These are phyloP conservation scores for Rhea americana DNA, from an alignment of 2,113 vertebrate species.

Conservation along the genomic window DNA sequence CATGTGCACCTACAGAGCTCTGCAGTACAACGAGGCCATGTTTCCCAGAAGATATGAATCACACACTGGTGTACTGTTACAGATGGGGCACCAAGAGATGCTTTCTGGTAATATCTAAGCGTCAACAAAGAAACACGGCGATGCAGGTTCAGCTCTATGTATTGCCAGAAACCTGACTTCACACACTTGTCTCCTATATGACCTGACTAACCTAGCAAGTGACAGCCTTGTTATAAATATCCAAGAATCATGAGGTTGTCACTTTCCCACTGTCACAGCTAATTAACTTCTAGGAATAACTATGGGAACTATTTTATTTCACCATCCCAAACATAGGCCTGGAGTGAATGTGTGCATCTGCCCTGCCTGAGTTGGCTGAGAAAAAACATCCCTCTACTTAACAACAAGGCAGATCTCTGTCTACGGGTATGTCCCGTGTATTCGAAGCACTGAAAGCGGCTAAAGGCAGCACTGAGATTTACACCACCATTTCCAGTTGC, in stretches of 20 bases:
- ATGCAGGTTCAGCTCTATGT: neutral
- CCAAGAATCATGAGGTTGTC: conserved; percentile 69
- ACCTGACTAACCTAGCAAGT: conserved; percentile 63
- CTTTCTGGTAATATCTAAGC: conserved; percentile 21
- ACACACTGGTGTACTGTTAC: neutral
- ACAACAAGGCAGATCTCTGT: neutral
- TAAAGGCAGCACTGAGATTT: neutral
- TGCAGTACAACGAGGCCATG: accelerated
- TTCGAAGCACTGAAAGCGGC: neutral
- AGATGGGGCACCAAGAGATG: neutral
- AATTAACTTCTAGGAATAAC: conserved; percentile 76
- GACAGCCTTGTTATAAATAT: conserved; percentile 69
- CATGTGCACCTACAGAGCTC: neutral
- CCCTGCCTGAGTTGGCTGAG: neutral
- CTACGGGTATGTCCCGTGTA: neutral
- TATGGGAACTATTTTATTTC: conserved; percentile 66
- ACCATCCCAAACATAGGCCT: conserved; percentile 20
- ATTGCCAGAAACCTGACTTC: conserved; percentile 63
- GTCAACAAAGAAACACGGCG: neutral
- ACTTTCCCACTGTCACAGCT: conserved; percentile 75
- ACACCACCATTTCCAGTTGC: neutral
- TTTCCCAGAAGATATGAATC: neutral
- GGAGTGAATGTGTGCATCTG: neutral
- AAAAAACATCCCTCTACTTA: conserved; percentile 9
- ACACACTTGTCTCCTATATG: conserved; percentile 49